A percentile compares a stretch with the other conserved stretches of the same genome.
phyloP scores from a whole-genome alignment of 2,113 vertebrate species.

The Chunga burmeisteri region DNA sequence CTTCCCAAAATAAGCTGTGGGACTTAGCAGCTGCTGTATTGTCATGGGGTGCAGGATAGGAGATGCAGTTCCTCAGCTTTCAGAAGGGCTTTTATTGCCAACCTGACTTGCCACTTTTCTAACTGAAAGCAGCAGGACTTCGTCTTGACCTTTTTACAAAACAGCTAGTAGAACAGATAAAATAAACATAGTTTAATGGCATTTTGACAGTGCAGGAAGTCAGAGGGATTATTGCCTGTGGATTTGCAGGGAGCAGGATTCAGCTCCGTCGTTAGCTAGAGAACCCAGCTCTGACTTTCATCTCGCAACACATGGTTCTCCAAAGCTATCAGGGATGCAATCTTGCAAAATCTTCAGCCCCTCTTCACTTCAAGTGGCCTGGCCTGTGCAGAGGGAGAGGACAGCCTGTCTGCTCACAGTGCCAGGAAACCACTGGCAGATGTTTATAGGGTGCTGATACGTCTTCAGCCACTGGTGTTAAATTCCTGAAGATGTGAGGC shows the following conservation, averaged over 20 bases:
- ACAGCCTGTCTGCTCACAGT: not conserved
- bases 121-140: not conserved
- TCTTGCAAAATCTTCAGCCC: not conserved
- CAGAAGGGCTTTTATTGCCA: not conserved
- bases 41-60: not conserved
- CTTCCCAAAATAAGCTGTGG: constrained; percentile 37
- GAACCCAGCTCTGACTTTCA: not conserved
- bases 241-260: not conserved
- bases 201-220: not conserved
- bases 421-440: not conserved
- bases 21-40: not conserved
- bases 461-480: not conserved
- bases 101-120: not conserved
- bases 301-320: not conserved
- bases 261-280: not conserved
- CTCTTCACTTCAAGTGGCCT: not conserved
- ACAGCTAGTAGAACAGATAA: not conserved
- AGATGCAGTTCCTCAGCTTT: not conserved
- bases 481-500: not conserved
- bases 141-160: not conserved
- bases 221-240: not conserved
- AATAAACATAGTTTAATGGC: not conserved
- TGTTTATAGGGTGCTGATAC: not conserved
- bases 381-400: not conserved
- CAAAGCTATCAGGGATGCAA: not conserved